Base-by-base conservation (phyloP, 2,888 invertebrate genomes). In the Reticulitermes lucifugus region DNA sequence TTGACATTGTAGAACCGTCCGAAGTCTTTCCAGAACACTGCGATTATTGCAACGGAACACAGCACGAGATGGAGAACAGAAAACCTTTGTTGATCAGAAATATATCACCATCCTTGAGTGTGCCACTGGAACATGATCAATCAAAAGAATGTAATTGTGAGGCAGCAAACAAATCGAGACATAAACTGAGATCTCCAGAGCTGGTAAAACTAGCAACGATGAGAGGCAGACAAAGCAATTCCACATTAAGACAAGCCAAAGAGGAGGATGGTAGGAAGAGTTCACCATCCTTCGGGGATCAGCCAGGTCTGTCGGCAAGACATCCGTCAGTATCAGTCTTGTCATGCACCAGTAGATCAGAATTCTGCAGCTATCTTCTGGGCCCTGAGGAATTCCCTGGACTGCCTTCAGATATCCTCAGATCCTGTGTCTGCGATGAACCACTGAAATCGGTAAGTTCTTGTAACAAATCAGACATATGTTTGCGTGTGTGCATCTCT, bases 81-180 rank as follows among this genome's bases (percentile, higher is more conserved):
- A 3, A 65, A n/a, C 7, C 2, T 25, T 9, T 65, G 65, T 25
- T 60, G 59, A 77, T 75, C 59, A 46, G 83, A 22, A 83, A 75
- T 51, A 21, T 83, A n/a, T 83, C 83, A 14, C 83, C 83, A 29
- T 83, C 83, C 7, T 55, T 83, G 35, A 4, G 35, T 35, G 35
- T 35, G 46, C 83, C 73, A 18, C 18, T 46, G 25, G n/a, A 73
- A 10, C 0, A n/a, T 73, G 41, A 35, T 7, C 35, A 41, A 5
- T 21, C 29, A 10, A 5, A 73, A 14, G 73, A 35, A 35, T 21
- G 41, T 41, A 18, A 41, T 14, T 7, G 41, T 35, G 77, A n/a
- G 25, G 7, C 22, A 6, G 46, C 0, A n/a, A 18, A 46, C n/a
- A n/a, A 5, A 46, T 9, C 77, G 41, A 77, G 77, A 46, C 43